These are phyloP conservation scores for Numenius phaeopus DNA, from an alignment of 2,797 vertebrate genomes.

Conservation along the genomic window DNA sequence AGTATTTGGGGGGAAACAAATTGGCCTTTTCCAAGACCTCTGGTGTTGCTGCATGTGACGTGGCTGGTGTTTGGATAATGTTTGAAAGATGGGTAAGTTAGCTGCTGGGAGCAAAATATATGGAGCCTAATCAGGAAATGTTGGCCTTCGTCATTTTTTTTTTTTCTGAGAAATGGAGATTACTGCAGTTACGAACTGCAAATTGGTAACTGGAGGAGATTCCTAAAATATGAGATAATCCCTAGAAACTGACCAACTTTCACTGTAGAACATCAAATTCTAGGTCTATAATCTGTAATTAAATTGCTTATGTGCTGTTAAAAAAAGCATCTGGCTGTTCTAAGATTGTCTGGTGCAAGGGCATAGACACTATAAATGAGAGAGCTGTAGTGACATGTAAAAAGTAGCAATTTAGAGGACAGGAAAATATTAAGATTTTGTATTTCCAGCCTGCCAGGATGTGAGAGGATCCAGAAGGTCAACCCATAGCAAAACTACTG, in stretches of 20 bases:
- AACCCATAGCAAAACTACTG: neutral
- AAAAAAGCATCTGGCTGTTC: slow-evolving; percentile 60
- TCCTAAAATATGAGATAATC: slow-evolving; percentile 73
- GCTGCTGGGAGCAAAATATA: neutral
- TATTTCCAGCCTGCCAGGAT: neutral
- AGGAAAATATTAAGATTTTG: neutral
- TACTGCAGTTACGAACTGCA: slow-evolving; percentile 56
- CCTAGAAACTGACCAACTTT: slow-evolving; percentile 43
- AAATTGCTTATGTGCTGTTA: slow-evolving; percentile 65
- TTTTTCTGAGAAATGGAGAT: slow-evolving; percentile 41
- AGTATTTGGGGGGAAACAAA: neutral
- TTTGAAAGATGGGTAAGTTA: slow-evolving; percentile 2
- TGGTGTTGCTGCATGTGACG: neutral
- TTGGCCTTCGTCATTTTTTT: neutral
- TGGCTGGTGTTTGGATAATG: neutral
- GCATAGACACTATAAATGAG: neutral
- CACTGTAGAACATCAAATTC: slow-evolving; percentile 61
- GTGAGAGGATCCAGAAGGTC: neutral
- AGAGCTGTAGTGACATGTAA: neutral
- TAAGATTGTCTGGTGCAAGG: neutral
- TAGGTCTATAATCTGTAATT: slow-evolving; percentile 64
- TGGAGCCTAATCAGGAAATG: slow-evolving; percentile 54
- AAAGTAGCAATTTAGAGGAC: slow-evolving; percentile 8
- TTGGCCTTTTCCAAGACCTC: neutral
- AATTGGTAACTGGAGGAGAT: slow-evolving; percentile 64